Base-by-base conservation (phyloP, 2,797 vertebrate genomes). In the Sarcoramphus papa region DNA sequence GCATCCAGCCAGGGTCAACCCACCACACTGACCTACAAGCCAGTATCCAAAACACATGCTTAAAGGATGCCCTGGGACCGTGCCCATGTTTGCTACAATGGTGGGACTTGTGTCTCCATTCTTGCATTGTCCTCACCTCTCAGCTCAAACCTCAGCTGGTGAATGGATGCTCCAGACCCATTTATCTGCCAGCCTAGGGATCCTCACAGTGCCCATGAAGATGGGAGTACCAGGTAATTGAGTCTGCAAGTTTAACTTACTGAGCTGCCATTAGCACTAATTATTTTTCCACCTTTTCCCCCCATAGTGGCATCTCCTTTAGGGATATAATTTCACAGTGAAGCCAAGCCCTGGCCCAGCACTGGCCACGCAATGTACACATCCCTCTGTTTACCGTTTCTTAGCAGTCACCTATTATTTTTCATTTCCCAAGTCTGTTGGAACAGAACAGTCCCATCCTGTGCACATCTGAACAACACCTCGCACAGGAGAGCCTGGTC, bases 401-500 rank as follows among this genome's bases (percentile, higher is more conserved):
- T 47, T 64, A 92, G 72, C 48, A 83, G 40, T 40, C 35, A 68
- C 41, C 28, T 63, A 35, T 24, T 41, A 40, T 60, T 93, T 94
- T 74, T 86, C 40, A 53, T 81, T 81, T 81, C 53, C n/a, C 24
- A 27, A n/a, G 41, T 57, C 59, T 48, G 30, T 56, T 64, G 57
- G 50, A 81, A 75, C 57, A 64, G 60, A 77, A 31, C 60, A 25
- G 69, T 73, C 57, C 45, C 0, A 0, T 75, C 43, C 56, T 48
- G 43, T 1, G 0, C 40, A 27, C 0, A 0, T 76, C 31, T 73
- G 79, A 50, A 3, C 9, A 43, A 14, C 0, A 1, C 50, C 27
- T 83, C 2, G 1, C 41, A 9, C 19, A 14, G 40, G 31, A 54
- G 27, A 68, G 7, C 45, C 21, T 45, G 18, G 9, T 28, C 2